phyloP scores from a whole-genome alignment of 2,113 vertebrate species.

The Hippocampus mohnikei region DNA sequence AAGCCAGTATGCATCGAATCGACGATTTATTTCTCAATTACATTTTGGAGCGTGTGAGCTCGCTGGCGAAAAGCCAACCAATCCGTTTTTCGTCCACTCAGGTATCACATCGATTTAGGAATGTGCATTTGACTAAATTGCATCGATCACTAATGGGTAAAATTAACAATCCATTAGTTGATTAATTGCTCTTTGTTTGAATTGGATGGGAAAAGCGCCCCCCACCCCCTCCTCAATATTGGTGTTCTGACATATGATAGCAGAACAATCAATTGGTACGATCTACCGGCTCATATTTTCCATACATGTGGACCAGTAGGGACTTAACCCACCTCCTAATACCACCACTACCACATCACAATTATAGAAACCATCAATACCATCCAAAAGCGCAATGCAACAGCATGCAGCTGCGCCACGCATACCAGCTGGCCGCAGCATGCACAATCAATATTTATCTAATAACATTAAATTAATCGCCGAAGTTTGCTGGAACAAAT shows the following conservation, averaged over 20 bases:
- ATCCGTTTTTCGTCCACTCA: conserved; percentile 3
- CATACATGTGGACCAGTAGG: neutral
- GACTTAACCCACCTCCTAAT: neutral
- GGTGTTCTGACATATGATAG: neutral
- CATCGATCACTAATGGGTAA: neutral
- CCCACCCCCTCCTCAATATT: neutral
- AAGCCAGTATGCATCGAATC: too few relatives aligned
- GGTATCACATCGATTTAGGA: neutral
- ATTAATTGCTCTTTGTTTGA: neutral
- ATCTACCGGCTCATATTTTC: neutral
- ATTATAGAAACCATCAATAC: too few relatives aligned
- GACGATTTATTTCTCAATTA: too few relatives aligned
- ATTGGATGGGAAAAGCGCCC: neutral
- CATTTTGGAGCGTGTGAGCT: too few relatives aligned
- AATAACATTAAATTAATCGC: too few relatives aligned
- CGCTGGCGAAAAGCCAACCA: too few relatives aligned
- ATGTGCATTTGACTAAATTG: conserved; percentile 1
- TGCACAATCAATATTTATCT: too few relatives aligned
- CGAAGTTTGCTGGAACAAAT: too few relatives aligned
- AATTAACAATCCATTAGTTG: conserved; percentile 3
- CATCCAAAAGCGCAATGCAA: too few relatives aligned
- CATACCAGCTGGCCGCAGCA: too few relatives aligned
- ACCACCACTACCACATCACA: too few relatives aligned
- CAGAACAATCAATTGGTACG: neutral
- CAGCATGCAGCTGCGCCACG: too few relatives aligned